Evolutionary conservation across 1,140 invertebrate genomes (phyloP).

Genomic region (Eupeodes corollae): DNA sequence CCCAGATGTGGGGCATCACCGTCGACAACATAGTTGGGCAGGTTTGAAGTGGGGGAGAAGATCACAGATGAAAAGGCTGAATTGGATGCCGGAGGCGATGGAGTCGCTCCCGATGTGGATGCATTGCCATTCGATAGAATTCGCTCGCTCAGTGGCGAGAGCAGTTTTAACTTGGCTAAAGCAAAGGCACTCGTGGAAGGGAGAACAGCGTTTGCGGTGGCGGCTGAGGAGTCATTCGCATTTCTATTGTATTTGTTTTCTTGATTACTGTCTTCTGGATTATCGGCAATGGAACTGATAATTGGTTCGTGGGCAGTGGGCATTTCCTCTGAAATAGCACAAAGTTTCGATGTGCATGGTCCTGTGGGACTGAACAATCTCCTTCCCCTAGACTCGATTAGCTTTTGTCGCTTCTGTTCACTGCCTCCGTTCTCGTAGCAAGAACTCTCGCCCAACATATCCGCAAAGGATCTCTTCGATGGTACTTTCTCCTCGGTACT

Average conservation of each 20-base stretch:
- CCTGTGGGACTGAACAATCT: slow-evolving; percentile 16
- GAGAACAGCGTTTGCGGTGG: no score
- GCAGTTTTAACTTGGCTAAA: neutral
- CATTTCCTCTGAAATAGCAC: slow-evolving; percentile 1
- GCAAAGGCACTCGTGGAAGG: no score
- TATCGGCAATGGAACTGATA: neutral
- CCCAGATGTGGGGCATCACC: slow-evolving; percentile 62
- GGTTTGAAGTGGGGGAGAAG: slow-evolving; percentile 55
- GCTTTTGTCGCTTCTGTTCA: slow-evolving; percentile 31
- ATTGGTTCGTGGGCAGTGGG: no score
- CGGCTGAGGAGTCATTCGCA: no score
- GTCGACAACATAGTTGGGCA: slow-evolving; percentile 65
- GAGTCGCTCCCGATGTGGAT: neutral
- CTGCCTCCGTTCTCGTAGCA: slow-evolving; percentile 8
- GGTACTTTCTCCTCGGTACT: slow-evolving; percentile 23
- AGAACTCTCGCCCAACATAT: slow-evolving; percentile 20
- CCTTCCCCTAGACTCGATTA: slow-evolving; percentile 32
- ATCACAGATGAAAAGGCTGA: slow-evolving; percentile 19
- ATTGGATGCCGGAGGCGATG: neutral
- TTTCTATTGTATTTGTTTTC: slow-evolving; percentile 8
- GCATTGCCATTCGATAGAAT: slow-evolving; percentile 2
- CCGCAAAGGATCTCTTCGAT: slow-evolving; percentile 25
- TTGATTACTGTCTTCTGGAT: slow-evolving; percentile 17
- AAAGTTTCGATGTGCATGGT: neutral
- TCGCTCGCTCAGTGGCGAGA: slow-evolving; percentile 5